Percentiles rank a stretch among this genome's conserved stretches.
Evolutionary conservation across 2,797 vertebrate genomes (phyloP).

Genomic region (Xenentodon cancila): DNA sequence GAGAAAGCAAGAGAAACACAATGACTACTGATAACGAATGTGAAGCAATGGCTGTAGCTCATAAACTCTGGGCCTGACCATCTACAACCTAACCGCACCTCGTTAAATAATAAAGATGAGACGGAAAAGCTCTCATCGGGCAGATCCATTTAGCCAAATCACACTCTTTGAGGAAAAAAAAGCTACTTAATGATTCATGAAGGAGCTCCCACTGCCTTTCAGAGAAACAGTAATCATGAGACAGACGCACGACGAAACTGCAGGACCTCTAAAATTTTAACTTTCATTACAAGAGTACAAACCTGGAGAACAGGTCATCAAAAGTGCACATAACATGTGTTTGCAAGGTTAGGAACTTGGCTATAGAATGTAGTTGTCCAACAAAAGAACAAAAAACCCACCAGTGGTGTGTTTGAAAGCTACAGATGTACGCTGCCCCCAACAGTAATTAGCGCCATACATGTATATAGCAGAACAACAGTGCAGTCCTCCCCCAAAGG

Average conservation of each 20-base stretch:
- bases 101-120: conserved; percentile 72
- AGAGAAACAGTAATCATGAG: conserved; percentile 9
- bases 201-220: conserved; percentile 54
- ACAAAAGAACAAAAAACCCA: neutral
- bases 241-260: neutral
- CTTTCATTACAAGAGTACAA: neutral
- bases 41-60: conserved; percentile 9
- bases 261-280: neutral
- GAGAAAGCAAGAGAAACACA: conserved; percentile 5
- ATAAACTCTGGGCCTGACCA: conserved; percentile 24
- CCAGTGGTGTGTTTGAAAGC: conserved; percentile 9
- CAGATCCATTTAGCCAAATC: conserved; percentile 77
- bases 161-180: conserved; percentile 54
- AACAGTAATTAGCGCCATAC: too few species aligned
- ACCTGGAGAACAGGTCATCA: conserved; percentile 1
- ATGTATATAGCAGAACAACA: too few species aligned
- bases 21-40: conserved; percentile 38
- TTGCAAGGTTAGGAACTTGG: neutral
- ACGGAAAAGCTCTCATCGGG: conserved; percentile 68
- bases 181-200: conserved; percentile 78
- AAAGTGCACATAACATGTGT: neutral
- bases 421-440: conserved; percentile 5
- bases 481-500: too few species aligned
- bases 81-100: conserved; percentile 44
- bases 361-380: conserved; percentile 7